Conservation (phyloP, 2,797 vertebrate species). For the Melopsittacus undulatus region DNA sequence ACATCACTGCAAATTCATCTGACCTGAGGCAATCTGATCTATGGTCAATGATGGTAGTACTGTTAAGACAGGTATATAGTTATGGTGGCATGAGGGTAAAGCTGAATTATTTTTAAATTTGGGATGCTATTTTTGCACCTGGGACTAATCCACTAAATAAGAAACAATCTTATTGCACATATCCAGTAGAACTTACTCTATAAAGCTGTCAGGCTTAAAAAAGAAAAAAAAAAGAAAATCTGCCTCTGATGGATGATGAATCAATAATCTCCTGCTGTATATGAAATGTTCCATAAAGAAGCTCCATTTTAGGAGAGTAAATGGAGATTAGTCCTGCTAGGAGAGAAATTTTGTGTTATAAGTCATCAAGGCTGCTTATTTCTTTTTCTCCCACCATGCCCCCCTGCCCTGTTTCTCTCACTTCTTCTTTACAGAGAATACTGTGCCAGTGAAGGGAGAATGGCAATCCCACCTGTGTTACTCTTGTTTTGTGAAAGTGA, state of each 20-base stretch:
- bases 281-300: constrained; percentile 39
- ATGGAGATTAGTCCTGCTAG: constrained; percentile 26
- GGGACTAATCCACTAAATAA: constrained; percentile 52
- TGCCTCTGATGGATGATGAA: constrained; percentile 36
- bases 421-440: background rate
- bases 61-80: background rate
- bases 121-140: constrained; percentile 16
- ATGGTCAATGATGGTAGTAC: background rate
- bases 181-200: constrained; percentile 12
- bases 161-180: background rate
- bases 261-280: constrained; percentile 9
- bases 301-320: background rate
- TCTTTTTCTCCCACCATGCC: background rate
- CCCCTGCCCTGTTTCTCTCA: background rate
- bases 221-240: constrained; percentile 1
- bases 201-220: constrained; percentile 8
- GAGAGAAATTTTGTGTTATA: constrained; percentile 7
- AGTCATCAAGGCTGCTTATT: background rate
- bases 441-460: background rate
- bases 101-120: constrained; percentile 56
- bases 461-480: background rate
- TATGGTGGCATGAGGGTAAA: background rate
- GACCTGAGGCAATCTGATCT: background rate
- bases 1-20: constrained; percentile 1
- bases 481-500: background rate